Evolutionary conservation across 2,113 vertebrate genomes (phyloP), one percentile per base, ranked within the genome.

Genomic region (Dolichotis patagonum): DNA sequence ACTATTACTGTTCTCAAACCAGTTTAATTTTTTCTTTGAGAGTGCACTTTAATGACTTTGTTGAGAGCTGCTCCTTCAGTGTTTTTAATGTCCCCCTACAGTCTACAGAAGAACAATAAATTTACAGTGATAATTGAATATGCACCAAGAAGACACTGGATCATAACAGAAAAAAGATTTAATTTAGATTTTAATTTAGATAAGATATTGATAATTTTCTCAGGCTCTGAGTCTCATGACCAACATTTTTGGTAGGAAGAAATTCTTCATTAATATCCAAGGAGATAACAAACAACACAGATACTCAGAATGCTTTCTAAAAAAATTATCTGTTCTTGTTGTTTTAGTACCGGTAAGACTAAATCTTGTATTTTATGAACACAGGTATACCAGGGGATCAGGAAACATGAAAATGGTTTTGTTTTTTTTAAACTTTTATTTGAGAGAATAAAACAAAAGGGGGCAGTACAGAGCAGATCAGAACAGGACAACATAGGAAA

Each of bases 101-200:
- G 60, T 90, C 49, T 95, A 85, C 81, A 54, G 92, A 97, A 96
- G 38, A 96, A 83, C 32, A 97, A 38, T 91, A 95, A 97, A 96
- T 91, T 95, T 49, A 95, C 7, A 6, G 84, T 8, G 88, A 91
- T 96, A 97, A 96, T 86, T 96, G 96, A 97, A 96, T 83, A 96
- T 62, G 94, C 67, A 94, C 5, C 86, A 96, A 97, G 17, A 95
- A 97, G 86, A 98, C 84, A 73, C 65, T 83, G 17, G 96, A 97
- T 96, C 17, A 54, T 67, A 94, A 96, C n/a, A 69, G 91, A 56
- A 73, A 95, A 97, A 75, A 91, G 56, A 95, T 96, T 98, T 98
- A 93, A 98, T 98, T 98, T 98, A 98, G 98, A 99, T 98, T 98
- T 98, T 98, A 98, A 98, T 98, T 98, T 98, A 98, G 98, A 98